Conservation (phyloP, 1,140 invertebrate species). For the Eumaeus atala region DNA sequence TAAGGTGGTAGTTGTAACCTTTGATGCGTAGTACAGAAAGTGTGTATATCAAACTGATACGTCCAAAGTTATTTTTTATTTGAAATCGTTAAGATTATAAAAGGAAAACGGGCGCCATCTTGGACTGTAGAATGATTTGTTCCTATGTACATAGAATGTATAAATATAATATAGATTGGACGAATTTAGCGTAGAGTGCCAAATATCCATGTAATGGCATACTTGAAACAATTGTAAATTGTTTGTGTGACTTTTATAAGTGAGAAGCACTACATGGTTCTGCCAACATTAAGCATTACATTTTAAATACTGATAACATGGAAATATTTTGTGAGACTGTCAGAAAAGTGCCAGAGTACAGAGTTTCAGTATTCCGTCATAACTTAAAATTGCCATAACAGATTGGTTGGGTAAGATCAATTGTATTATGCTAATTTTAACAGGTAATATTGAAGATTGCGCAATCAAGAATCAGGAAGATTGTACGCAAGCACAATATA, state of each 20-base stretch:
- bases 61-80: slow-evolving; percentile 9
- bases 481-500: too few relatives aligned
- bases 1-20: neutral
- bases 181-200: slow-evolving; percentile 51
- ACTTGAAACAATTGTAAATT: slow-evolving; percentile 33
- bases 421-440: too few relatives aligned
- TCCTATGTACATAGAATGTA: slow-evolving; percentile 63
- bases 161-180: slow-evolving; percentile 22
- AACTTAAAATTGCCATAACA: neutral
- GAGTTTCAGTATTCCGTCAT: neutral
- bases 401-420: neutral
- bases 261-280: neutral
- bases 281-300: neutral
- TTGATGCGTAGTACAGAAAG: neutral
- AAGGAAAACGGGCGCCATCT: slow-evolving; percentile 2
- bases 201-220: slow-evolving; percentile 36
- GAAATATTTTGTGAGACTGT: neutral
- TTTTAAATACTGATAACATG: neutral
- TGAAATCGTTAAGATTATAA: neutral
- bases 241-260: slow-evolving; percentile 19
- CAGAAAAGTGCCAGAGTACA: neutral
- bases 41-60: neutral
- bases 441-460: too few relatives aligned
- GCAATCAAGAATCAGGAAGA: too few relatives aligned
- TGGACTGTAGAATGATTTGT: slow-evolving; percentile 30